phyloP scores from a whole-genome alignment of 1,140 invertebrate genomes.

The Samia ricini region DNA sequence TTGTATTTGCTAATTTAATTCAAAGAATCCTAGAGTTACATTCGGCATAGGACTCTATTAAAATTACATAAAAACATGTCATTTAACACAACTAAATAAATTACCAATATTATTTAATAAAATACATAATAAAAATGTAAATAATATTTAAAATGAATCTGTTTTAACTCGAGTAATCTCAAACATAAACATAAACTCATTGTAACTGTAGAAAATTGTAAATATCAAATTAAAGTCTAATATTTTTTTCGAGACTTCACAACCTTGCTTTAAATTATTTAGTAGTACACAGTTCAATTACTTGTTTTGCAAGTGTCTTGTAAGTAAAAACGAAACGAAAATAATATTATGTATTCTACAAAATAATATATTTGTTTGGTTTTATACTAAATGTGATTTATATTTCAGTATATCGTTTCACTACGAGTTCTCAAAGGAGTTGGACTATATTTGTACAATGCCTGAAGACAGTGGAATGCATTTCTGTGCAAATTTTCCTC shows the following conservation, averaged over 20 bases:
- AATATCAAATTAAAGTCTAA: neutral
- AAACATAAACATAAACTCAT: neutral
- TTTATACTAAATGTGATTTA: slow-evolving; percentile 7
- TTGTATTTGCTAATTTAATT: slow-evolving; percentile 37
- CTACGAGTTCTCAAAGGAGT: slow-evolving; percentile 90
- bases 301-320: neutral
- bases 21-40: slow-evolving; percentile 32
- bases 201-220: neutral
- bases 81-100: neutral
- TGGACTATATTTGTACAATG: slow-evolving; percentile 98
- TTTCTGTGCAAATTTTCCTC: slow-evolving; percentile 91
- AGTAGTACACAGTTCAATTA: too few relatives aligned
- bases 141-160: neutral
- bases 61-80: neutral
- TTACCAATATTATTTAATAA: neutral
- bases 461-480: slow-evolving; percentile 97
- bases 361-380: neutral
- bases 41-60: neutral
- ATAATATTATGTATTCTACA: neutral
- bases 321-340: neutral
- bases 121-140: neutral
- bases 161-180: neutral
- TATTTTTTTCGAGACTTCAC: neutral
- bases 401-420: slow-evolving; percentile 82
- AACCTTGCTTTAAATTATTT: neutral